Evolutionary conservation across 1,140 invertebrate species (phyloP), one percentile per base, ranked within the genome.

Genomic region (Apis cerana): DNA sequence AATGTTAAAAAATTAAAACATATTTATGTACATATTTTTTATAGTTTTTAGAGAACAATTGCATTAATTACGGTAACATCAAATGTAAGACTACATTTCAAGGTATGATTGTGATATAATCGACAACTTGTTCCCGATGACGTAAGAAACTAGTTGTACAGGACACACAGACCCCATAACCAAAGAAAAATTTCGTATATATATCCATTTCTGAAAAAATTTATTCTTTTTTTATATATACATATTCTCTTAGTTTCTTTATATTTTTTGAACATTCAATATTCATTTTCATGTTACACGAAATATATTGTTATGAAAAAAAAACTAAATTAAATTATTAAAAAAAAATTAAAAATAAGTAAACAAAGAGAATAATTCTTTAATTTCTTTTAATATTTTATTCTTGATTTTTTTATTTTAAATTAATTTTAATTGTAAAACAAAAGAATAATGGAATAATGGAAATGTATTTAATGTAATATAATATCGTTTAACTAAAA

Each of bases 51-150:
- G 56, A 54, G 43, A 61, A 43, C 23, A 59, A 48, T 17, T 23
- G 21, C 48, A 48, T 54, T 58, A 76, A 82, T 82, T 52, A 58
- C 10, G 19, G 43, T 68, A 21, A 23, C 56, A 61, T 61, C 80
- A 76, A 59, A 76, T n/a, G 64, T 64, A 17, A 62, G 69, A 59
- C 19, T 82, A 68, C 74, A 76, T 82, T 76, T 82, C 80, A 76
- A 82, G 80, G 74, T 82, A 15, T 21, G 64, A 59, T 75, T 43
- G 82, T 87, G 86, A 87, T 74, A 85, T 87, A 88, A 88, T 70
- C 82, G 43, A 21, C 75, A 74, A 87, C 82, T 78, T 85, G 86
- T 87, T 87, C 78, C 48, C 82, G 59, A 52, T 88, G 86, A 88
- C 43, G 86, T 59, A 88, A 88, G 59, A 12, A 78, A 70, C 27